Conservation (phyloP, 1,140 invertebrate genomes). For the Thrips palmi region DNA sequence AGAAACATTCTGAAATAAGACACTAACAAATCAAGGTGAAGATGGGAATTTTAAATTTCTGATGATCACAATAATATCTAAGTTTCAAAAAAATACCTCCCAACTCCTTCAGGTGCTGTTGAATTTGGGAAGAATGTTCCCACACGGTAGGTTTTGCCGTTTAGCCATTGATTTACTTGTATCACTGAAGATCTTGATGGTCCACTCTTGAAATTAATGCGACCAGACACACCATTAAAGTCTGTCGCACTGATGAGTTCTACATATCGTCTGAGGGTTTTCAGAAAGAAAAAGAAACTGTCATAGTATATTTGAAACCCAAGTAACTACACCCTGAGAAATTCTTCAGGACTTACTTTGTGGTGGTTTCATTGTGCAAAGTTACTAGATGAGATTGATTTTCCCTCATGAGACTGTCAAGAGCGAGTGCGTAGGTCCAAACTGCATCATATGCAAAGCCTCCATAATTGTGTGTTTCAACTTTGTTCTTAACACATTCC, state of each 20-base stretch:
- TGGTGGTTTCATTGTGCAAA: conserved; percentile 35
- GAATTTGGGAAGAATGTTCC: conserved; percentile 42
- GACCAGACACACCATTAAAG: conserved; percentile 60
- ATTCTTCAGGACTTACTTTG: conserved; percentile 29
- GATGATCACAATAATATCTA: not conserved
- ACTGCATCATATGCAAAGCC: conserved; percentile 70
- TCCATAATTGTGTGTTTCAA: conserved; percentile 36
- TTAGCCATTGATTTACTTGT: conserved; percentile 48
- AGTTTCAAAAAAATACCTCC: conserved; percentile 14
- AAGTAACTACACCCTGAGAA: conserved; percentile 15
- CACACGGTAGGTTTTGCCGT: conserved; percentile 30
- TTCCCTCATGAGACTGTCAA: conserved; percentile 39
- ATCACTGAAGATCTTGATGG: conserved; percentile 48
- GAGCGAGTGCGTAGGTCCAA: conserved; percentile 60
- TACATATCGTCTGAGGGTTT: conserved; percentile 29
- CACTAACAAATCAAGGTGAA: conserved; percentile 6
- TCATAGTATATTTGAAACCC: too few relatives aligned
- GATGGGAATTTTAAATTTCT: conserved; percentile 1
- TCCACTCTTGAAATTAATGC: conserved; percentile 41
- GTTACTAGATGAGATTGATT: conserved; percentile 34
- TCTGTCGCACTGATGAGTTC: conserved; percentile 36
- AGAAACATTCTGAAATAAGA: not conserved
- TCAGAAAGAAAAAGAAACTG: conserved; percentile 16
- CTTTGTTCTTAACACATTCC: conserved; percentile 14
- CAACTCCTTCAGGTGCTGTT: conserved; percentile 18